These are phyloP conservation scores for Coracias cyanogaster DNA, from an alignment of 2,797 vertebrate genomes.

Conservation along the genomic window DNA sequence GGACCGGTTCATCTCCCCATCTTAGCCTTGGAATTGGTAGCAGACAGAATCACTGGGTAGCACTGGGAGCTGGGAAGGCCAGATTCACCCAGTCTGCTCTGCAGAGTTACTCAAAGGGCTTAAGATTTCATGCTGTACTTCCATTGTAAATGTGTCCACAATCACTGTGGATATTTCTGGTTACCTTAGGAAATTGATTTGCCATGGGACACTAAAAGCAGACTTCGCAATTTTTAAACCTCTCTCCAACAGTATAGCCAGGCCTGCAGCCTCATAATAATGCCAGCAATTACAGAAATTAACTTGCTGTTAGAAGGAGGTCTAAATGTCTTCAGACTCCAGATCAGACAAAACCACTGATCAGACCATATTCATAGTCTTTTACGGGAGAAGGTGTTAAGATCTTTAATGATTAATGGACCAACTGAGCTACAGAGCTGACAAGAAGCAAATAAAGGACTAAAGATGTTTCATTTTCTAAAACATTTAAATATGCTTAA, in stretches of 20 bases:
- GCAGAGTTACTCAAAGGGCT: not conserved
- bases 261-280: not conserved
- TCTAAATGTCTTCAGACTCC: not conserved
- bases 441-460: not conserved
- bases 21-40: not conserved
- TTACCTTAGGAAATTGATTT: constrained; percentile 28
- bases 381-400: not conserved
- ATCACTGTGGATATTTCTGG: not conserved
- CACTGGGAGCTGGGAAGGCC: not conserved
- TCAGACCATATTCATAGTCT: not conserved
- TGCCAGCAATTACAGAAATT: constrained; percentile 10
- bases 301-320: not conserved
- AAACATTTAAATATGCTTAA: constrained; percentile 16
- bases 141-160: not conserved
- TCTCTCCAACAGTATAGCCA: not conserved
- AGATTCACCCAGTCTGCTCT: not conserved
- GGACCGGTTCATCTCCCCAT: not conserved
- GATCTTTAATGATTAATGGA: not conserved
- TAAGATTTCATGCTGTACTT: not conserved
- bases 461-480: not conserved
- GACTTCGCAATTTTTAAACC: not conserved
- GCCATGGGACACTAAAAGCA: not conserved
- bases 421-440: not conserved
- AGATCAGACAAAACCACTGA: not conserved
- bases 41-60: not conserved